phyloP scores from a whole-genome alignment of 2,888 invertebrate species.

The Cyrtodaria siliqua region DNA sequence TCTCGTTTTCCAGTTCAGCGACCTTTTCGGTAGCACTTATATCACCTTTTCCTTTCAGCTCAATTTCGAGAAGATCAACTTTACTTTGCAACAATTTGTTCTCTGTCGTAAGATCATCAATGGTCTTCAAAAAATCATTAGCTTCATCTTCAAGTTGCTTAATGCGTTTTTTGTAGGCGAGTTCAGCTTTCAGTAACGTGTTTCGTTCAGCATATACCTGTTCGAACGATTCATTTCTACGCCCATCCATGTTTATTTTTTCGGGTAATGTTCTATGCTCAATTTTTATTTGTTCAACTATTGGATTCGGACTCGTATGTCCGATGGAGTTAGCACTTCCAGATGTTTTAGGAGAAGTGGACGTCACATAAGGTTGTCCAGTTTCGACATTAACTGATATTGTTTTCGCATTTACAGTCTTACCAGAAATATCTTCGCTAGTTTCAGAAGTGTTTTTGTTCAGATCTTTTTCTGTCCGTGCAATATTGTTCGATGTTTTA shows the following conservation, averaged over 20 bases:
- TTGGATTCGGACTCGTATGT: conserved; percentile 15
- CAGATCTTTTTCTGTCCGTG: too few species aligned
- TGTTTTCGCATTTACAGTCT: too few species aligned
- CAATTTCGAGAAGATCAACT: conserved; percentile 64
- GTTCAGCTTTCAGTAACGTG: conserved; percentile 71
- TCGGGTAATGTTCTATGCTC: conserved; percentile 14
- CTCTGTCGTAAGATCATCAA: conserved; percentile 72
- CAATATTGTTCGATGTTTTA: too few species aligned
- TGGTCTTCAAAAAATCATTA: conserved; percentile 72
- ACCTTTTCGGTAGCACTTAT: conserved; percentile 29
- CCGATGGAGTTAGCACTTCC: too few species aligned
- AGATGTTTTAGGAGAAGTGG: too few species aligned
- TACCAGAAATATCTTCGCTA: too few species aligned
- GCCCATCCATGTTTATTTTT: neutral
- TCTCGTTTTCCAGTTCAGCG: conserved; percentile 60
- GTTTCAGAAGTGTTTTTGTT: too few species aligned
- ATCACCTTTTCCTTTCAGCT: conserved; percentile 27
- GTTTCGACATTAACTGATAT: too few species aligned
- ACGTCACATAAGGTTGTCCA: too few species aligned
- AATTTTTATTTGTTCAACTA: conserved; percentile 29
- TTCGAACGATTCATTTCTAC: conserved; percentile 64
- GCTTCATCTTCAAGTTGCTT: conserved; percentile 78
- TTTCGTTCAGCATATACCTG: conserved; percentile 74
- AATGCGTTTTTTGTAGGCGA: conserved; percentile 73
- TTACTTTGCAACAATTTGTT: conserved; percentile 66